Conservation (phyloP, 2,797 vertebrate species). For the Coregonus sp. region DNA sequence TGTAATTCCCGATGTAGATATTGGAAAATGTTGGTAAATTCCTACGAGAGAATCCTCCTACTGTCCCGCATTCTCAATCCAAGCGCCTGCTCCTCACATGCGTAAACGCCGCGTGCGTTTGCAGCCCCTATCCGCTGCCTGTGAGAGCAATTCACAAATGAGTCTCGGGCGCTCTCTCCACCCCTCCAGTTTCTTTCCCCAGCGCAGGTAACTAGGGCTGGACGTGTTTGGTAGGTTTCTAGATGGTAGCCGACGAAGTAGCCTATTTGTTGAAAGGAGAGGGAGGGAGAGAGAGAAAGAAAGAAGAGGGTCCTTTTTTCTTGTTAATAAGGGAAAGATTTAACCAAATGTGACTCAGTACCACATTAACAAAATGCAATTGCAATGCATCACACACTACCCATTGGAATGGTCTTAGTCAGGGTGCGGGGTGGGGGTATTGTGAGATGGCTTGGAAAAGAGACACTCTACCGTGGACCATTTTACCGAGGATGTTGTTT, state of each 20-base stretch:
- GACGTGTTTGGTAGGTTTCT: constrained; percentile 83
- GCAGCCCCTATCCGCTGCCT: constrained; percentile 92
- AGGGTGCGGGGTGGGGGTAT: background rate
- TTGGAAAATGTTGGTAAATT: constrained; percentile 45
- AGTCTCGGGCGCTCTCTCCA: constrained; percentile 67
- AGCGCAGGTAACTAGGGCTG: constrained; percentile 83
- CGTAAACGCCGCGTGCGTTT: constrained; percentile 89
- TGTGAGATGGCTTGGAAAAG: background rate
- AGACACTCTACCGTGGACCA: background rate
- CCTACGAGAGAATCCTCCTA: constrained; percentile 51
- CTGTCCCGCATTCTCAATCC: constrained; percentile 76
- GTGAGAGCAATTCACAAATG: constrained; percentile 91
- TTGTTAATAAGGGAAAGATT: constrained; percentile 53
- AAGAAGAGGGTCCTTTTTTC: constrained; percentile 38
- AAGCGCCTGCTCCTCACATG: constrained; percentile 81
- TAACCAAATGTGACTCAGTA: constrained; percentile 51
- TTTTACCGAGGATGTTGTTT: background rate
- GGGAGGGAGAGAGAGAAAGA: background rate
- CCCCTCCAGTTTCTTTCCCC: constrained; percentile 59
- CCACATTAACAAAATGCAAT: background rate
- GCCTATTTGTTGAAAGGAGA: constrained; percentile 47
- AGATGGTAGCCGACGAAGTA: constrained; percentile 73
- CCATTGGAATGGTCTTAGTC: background rate
- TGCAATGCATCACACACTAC: background rate
- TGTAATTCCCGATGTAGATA: constrained; percentile 63